Evolutionary conservation across 2,888 invertebrate species (phyloP).

Genomic region (Rotaria sp.): DNA sequence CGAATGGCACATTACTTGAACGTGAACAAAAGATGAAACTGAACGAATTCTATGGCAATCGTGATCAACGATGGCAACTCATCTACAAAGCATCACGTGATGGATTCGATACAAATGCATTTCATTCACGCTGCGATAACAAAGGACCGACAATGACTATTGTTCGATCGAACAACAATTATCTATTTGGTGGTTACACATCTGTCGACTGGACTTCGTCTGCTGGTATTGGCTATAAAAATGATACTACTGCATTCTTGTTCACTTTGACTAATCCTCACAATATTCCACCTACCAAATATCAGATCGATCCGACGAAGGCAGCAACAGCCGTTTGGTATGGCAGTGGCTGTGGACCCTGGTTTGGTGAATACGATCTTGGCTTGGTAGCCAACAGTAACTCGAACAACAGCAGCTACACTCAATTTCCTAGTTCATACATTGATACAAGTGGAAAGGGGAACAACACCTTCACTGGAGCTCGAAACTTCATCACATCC

Average conservation of each 20-base stretch:
- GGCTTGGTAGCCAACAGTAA: no score
- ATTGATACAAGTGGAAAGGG: no score
- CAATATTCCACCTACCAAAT: background rate
- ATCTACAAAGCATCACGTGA: background rate
- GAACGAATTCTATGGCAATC: background rate
- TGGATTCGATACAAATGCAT: background rate
- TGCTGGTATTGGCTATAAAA: background rate
- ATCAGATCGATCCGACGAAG: background rate
- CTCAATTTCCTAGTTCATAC: no score
- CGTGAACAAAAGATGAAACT: background rate
- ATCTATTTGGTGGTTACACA: background rate
- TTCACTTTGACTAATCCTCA: background rate
- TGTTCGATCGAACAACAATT: background rate
- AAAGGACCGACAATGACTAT: background rate
- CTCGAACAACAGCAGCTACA: no score
- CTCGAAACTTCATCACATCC: no score
- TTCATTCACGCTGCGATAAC: background rate
- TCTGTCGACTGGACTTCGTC: background rate
- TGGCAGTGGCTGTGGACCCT: no score
- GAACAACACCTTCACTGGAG: no score
- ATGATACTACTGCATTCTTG: background rate
- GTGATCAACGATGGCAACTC: background rate
- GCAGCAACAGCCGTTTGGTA: no score
- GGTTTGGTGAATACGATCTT: no score
- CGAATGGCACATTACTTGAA: background rate